Percentiles rank a stretch among this genome's conserved stretches.
Evolutionary conservation across 2,888 invertebrate species (phyloP).

Genomic region (Julus scandinavius): DNA sequence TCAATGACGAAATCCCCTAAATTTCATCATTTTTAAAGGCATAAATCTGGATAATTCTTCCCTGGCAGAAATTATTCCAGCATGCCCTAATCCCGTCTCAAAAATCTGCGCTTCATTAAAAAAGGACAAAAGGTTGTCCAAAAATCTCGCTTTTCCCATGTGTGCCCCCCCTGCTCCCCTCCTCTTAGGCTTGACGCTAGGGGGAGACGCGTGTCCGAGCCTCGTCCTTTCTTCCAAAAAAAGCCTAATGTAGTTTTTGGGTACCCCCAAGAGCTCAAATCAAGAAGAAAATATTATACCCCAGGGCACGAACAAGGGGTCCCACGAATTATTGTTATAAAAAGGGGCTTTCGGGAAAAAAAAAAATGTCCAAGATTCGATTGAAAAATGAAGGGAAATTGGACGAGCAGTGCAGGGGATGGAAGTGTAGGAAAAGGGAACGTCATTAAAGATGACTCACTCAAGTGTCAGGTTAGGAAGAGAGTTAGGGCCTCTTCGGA

Average conservation of each 20-base stretch:
- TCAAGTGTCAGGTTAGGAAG: constrained; percentile 21
- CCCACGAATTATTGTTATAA: neutral
- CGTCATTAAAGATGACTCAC: constrained; percentile 35
- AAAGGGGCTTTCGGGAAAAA: neutral
- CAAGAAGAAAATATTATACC: constrained; percentile 31
- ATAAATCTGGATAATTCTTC: constrained; percentile 31
- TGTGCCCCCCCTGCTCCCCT: neutral
- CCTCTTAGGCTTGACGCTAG: neutral
- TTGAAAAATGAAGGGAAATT: constrained; percentile 36
- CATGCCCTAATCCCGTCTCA: constrained; percentile 22
- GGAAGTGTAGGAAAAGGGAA: neutral
- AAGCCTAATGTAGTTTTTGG: constrained; percentile 30
- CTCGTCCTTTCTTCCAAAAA: constrained; percentile 13
- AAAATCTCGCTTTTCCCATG: constrained; percentile 26
- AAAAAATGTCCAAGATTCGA: constrained; percentile 11
- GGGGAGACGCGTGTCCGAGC: constrained; percentile 11
- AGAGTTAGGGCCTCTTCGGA: constrained; percentile 22
- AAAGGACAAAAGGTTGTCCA: neutral
- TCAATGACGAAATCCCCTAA: neutral
- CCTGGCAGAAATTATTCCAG: neutral
- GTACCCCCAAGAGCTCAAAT: constrained; percentile 16
- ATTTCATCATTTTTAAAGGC: constrained; percentile 18
- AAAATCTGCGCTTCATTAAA: constrained; percentile 27
- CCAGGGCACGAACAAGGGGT: neutral
- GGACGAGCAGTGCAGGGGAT: neutral